Conservation (phyloP, 1,140 invertebrate genomes). For the Brachionus rubens region DNA sequence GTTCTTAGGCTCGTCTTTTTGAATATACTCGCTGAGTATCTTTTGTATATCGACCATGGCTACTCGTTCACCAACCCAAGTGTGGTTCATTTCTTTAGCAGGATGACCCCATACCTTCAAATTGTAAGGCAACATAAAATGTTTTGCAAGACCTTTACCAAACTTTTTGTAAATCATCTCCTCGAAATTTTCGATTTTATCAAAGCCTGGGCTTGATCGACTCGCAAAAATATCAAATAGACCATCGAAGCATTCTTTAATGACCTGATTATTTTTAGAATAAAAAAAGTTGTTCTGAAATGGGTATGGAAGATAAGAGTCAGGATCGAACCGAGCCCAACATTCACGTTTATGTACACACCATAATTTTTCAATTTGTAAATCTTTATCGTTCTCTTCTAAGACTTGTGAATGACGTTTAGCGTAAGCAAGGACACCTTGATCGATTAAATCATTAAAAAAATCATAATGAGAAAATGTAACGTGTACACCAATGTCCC, state of each 20-base stretch:
- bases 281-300: conserved; percentile 25
- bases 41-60: conserved; percentile 1
- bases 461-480: conserved; percentile 49
- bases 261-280: background rate
- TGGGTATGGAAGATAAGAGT: conserved; percentile 11
- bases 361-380: conserved; percentile 24
- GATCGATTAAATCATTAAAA: background rate
- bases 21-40: conserved; percentile 5
- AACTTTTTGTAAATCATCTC: conserved; percentile 22
- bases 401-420: background rate
- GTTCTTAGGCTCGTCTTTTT: conserved; percentile 50
- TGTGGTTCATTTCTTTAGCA: conserved; percentile 12
- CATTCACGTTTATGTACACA: background rate
- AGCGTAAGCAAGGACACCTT: background rate
- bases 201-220: background rate
- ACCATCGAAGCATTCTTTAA: conserved; percentile 32
- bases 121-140: conserved; percentile 27
- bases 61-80: conserved; percentile 27
- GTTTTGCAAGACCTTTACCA: background rate
- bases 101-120: conserved; percentile 12
- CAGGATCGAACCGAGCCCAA: background rate
- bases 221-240: background rate
- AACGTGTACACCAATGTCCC: conserved; percentile 57
- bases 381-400: conserved; percentile 3
- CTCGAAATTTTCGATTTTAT: background rate